Base-by-base conservation (phyloP, 2,113 vertebrate genomes). In the Corythornis cristatus region DNA sequence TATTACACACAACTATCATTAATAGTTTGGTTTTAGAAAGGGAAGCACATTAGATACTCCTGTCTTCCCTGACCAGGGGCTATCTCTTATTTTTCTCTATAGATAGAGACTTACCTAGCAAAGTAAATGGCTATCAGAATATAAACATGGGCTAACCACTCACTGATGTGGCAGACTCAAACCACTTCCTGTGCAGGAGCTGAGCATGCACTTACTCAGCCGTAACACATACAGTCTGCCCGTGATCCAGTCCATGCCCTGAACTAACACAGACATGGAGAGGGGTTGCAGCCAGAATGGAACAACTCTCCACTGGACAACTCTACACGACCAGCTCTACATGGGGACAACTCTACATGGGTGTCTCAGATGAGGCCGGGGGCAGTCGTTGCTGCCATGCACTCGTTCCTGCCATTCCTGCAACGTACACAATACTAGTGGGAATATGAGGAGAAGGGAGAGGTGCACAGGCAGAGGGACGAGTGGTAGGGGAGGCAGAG, bases 11-110 rank as follows among this genome's bases (percentile, higher is more conserved):
- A 35, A 7, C 12, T 85, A 29, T 46, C 8, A 60, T 64, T 67
- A 78, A 33, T 11, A 81, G 31, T 43, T 46, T 64, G 18, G 15
- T 19, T 94, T 93, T 61, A 88, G 72, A 77, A 76, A 51, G 31
- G 46, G 20, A 43, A 84, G 16, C 43, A 21, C 12, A 22, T 70
- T 48, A 85, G 25, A 23, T 21, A 33, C 26, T 45, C 15, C 7
- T 19, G 11, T 14, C 37, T 60, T 80, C 23, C 31, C 17, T 46
- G 61, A 11, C 9, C 11, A 5, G 29, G 3, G 31, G 13, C 15
- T 42, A 5, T 9, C 15, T 54, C 26, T 77, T 28, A 29, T n/a
- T 33, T n/a, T 40, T 42, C 37, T 46, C 21, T 62, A 4, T 17
- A 58, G 48, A 23, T 74, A 70, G 19, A 56, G 53, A 15, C 2